Evolutionary conservation across 2,888 invertebrate species (phyloP), one percentile per base, ranked within the genome.

Genomic region (Xanthia togata): DNA sequence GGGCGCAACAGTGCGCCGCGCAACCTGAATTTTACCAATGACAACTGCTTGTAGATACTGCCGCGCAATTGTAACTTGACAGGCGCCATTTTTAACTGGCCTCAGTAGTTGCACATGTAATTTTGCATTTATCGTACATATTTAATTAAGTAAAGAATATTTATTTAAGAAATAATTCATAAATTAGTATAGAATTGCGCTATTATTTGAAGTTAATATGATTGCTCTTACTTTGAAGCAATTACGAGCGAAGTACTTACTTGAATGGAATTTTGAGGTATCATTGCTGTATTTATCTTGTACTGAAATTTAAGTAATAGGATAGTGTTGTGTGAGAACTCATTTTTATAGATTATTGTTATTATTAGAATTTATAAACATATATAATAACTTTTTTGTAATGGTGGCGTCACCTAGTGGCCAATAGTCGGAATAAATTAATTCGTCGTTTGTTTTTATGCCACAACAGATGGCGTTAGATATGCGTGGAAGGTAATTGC

Each of bases 331-430:
- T 87, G 89, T 89, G 87, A 87, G 73, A 86, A 78, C 50, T 73
- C 53, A 79, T 74, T 80, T 82, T 83, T 79, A 81, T 77, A 70
- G 53, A 23, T 9, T 31, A 9, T 64, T 57, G 38, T 26, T 70
- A 70, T 8, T 63, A 44, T 9, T 50, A 68, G 41, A 41, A 26
- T 68, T 57, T 68, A 63, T 53, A 74, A 57, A 69, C 53, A 70
- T 59, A 59, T 65, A 50, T 41, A 62, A 35, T 60, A 60, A 50
- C 9, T 44, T 73, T 47, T 67, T 79, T 80, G 65, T 84, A 78
- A 68, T 31, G 31, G 76, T 78, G 86, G 73, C 82, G 87, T 89
- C 88, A 91, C 91, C 90, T 91, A 90, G 91, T 89, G 91, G 90
- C 63, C 57, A n/a, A 41, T 81, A 71, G 69, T 65, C 50, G 62